Evolutionary conservation across 2,113 vertebrate genomes (phyloP).

Genomic region (Cavia aperea): DNA sequence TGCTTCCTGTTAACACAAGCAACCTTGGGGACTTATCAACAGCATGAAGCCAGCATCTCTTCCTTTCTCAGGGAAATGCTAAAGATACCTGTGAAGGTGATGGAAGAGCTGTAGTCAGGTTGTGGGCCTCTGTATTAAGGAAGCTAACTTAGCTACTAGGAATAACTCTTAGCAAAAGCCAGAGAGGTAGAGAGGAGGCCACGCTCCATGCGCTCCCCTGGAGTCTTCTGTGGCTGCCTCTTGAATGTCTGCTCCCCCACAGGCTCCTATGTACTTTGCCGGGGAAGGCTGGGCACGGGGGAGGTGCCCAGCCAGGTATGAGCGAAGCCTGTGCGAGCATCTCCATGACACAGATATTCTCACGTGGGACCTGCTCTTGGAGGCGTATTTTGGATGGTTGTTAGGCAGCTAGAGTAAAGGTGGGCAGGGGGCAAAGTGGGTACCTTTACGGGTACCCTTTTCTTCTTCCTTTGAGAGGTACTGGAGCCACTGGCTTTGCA

Average conservation of each 20-base stretch:
- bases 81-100: neutral
- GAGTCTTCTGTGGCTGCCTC: neutral
- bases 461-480: slow-evolving; percentile 89
- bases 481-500: slow-evolving; percentile 89
- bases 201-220: accelerated
- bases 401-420: neutral
- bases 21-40: neutral
- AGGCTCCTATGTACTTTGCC: neutral
- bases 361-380: slow-evolving; percentile 75
- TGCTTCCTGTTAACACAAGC: neutral
- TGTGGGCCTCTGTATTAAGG: neutral
- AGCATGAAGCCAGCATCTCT: neutral
- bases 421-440: slow-evolving; percentile 50
- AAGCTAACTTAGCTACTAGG: neutral
- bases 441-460: slow-evolving; percentile 91
- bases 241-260: neutral
- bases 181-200: neutral
- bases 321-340: neutral
- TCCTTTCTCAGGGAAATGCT: neutral
- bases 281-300: neutral
- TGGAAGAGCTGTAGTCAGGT: neutral
- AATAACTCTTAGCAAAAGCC: neutral
- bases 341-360: neutral
- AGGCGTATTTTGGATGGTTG: neutral
- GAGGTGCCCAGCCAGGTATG: neutral